Base-by-base conservation (phyloP, 2,888 invertebrate species). In the Trissolcus brochymenae region DNA sequence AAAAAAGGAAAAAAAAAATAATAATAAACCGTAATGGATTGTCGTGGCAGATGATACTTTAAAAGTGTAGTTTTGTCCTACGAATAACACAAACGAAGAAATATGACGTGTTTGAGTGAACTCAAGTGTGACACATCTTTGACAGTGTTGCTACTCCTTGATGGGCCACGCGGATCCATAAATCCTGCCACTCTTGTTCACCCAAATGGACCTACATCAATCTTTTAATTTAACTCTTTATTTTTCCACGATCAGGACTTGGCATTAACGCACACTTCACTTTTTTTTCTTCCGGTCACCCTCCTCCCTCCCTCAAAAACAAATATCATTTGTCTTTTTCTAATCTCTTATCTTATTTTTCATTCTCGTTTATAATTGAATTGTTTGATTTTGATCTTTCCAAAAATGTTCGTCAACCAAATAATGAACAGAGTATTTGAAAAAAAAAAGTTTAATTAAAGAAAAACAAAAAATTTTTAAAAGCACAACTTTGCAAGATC, bases 141-240 rank as follows among this genome's bases (percentile, higher is more conserved):
- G 41, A 29, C 41, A 19, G 51, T 50, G 11, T 55, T 16, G 35
- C 40, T 21, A 13, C 65, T 80, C 64, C 50, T 78, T 43, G 9
- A 67, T 50, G 54, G 40, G 59, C 14, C 54, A 16, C 68, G 51
- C 40, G 25, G 16, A 25, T 53, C 41, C 51, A 61, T 65, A 60
- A 29, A 62, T 81, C 79, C 81, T 77, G 78, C 79, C 82, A 83
- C 81, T 81, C 80, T 80, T 77, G 76, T 76, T 73, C 81, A 84
- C 82, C 59, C 74, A 82, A 80, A 84, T 82, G 85, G 84, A 51
- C 83, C 85, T 85, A 82, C 78, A 78, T 83, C 81, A 79, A 82
- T 83, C 79, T 81, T 59, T 76, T 81, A 77, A 83, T 85, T 82
- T 54, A 61, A 83, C 79, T 85, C 84, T 82, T 81, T 82, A 81